Conservation (phyloP, 2,797 vertebrate genomes). For the Cynopterus sphinx region DNA sequence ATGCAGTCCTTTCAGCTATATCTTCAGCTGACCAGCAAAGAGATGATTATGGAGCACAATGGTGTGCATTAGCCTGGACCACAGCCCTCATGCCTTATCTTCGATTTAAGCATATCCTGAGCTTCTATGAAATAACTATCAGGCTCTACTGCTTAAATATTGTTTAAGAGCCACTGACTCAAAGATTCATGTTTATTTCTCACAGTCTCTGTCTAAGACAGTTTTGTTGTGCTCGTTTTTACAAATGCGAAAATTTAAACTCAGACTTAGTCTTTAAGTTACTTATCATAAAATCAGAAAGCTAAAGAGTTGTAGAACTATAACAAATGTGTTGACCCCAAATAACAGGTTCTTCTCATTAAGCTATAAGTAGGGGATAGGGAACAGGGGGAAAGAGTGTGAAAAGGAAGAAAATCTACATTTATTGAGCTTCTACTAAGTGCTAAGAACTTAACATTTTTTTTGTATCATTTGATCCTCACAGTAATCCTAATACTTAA, state of each 20-base stretch:
- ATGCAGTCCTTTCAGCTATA: not conserved
- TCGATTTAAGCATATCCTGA: not conserved
- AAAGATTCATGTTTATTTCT: not conserved
- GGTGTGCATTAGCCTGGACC: not conserved
- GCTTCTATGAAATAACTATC: not conserved
- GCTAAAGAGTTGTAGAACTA: not conserved
- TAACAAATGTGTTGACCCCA: not conserved
- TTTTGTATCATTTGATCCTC: not conserved
- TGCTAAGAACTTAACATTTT: not conserved
- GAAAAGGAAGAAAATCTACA: not conserved
- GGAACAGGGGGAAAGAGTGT: not conserved
- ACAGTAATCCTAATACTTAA: not conserved
- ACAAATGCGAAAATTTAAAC: not conserved
- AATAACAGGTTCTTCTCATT: not conserved
- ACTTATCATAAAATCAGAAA: not conserved
- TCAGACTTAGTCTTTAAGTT: not conserved
- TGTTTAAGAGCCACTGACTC: not conserved
- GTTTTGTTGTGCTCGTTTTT: not conserved
- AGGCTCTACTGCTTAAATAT: not conserved
- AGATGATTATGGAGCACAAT: not conserved
- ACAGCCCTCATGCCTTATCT: not conserved
- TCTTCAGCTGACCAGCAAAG: not conserved
- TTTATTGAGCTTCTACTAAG: not conserved
- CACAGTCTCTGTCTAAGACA: not conserved
- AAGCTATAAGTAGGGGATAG: not conserved